These are phyloP conservation scores for Teinopalpus imperialis DNA, from an alignment of 2,888 invertebrate species.

Conservation along the genomic window DNA sequence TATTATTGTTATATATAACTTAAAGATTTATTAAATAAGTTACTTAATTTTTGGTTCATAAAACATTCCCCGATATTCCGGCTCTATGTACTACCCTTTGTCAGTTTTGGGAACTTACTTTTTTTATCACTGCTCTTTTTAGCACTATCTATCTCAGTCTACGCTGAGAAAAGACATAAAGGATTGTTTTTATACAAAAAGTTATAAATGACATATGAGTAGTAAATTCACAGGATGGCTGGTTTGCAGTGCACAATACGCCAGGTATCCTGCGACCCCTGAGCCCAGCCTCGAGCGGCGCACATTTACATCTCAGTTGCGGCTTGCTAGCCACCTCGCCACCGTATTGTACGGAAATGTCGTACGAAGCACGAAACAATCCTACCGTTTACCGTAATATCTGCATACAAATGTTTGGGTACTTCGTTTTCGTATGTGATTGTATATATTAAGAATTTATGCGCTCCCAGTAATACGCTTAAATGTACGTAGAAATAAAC, in stretches of 20 bases:
- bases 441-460: constrained; percentile 31
- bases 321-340: constrained; percentile 57
- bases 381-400: constrained; percentile 65
- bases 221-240: constrained; percentile 1
- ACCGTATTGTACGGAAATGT: constrained; percentile 76
- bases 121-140: too few species aligned
- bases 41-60: too few species aligned
- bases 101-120: too few species aligned
- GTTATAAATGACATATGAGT: neutral
- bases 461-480: constrained; percentile 26
- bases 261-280: constrained; percentile 44
- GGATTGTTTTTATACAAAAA: too few species aligned
- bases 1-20: too few species aligned
- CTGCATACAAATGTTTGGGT: constrained; percentile 70
- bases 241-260: constrained; percentile 42
- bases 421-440: constrained; percentile 47
- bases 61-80: too few species aligned
- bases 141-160: too few species aligned
- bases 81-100: too few species aligned
- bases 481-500: constrained; percentile 15
- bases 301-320: constrained; percentile 51
- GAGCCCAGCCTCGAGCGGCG: constrained; percentile 37
- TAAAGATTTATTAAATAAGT: too few species aligned
- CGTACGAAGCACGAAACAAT: constrained; percentile 68
- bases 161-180: too few species aligned